Conservation (phyloP, 2,888 invertebrate species). For the Zygothrica quintamaculata region DNA sequence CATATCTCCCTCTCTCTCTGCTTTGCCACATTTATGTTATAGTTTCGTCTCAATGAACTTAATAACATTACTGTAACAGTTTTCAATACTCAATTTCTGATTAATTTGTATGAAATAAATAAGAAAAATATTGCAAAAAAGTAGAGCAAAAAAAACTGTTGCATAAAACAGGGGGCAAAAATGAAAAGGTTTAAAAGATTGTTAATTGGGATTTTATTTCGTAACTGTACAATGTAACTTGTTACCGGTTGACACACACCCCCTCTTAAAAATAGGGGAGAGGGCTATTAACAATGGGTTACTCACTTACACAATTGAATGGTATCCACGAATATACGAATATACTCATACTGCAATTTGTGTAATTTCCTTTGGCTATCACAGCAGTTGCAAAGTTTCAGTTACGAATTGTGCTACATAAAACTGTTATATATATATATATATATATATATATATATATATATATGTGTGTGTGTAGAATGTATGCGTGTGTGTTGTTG, state of each 20-base stretch:
- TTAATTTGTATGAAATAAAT: no score
- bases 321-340: conserved; percentile 18
- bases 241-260: conserved; percentile 34
- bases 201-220: conserved; percentile 53
- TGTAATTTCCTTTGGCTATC: conserved; percentile 38
- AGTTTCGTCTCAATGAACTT: no score
- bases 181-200: conserved; percentile 15
- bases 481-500: conserved; percentile 4
- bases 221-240: conserved; percentile 29
- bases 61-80: no score
- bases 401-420: no score
- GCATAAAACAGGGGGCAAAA: no score
- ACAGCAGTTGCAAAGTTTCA: conserved; percentile 18
- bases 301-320: conserved; percentile 43
- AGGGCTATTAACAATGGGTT: conserved; percentile 46
- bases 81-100: no score
- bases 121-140: no score
- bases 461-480: conserved; percentile 2
- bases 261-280: conserved; percentile 34
- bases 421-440: conserved; percentile 4
- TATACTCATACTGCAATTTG: no score
- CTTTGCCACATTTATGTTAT: no score
- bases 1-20: no score
- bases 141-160: no score
- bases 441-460: not conserved